Percentiles rank a stretch among this genome's conserved stretches.
phyloP scores from a whole-genome alignment of 1,140 invertebrate species.

The Drosophila kurseongensis region DNA sequence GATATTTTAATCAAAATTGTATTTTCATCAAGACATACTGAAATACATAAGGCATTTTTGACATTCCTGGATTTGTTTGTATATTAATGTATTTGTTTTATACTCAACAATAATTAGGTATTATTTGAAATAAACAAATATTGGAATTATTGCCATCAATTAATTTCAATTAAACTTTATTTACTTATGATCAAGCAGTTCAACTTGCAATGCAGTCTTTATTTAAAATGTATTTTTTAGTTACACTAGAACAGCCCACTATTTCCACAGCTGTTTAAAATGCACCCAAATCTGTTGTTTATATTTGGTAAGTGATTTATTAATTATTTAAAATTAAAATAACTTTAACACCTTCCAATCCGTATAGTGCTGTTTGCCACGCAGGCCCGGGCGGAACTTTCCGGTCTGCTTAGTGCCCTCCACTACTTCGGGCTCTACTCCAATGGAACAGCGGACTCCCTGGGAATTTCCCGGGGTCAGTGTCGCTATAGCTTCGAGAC shows the following conservation, averaged over 20 bases:
- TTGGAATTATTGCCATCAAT: too few species aligned
- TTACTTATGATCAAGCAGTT: slow-evolving; percentile 2
- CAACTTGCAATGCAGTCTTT: background rate
- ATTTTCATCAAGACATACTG: too few species aligned
- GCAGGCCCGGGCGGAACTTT: slow-evolving; percentile 39
- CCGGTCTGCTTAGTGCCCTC: slow-evolving; percentile 45
- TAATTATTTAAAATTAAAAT: too few species aligned
- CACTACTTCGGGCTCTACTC: slow-evolving; percentile 56
- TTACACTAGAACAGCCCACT: background rate
- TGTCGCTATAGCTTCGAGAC: slow-evolving; percentile 59
- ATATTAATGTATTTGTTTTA: too few species aligned
- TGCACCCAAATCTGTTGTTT: slow-evolving; percentile 37
- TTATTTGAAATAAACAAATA: too few species aligned
- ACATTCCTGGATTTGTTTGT: too few species aligned
- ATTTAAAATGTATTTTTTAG: background rate
- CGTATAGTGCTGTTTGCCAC: slow-evolving; percentile 13
- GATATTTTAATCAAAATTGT: too few species aligned
- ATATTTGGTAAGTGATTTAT: slow-evolving; percentile 19
- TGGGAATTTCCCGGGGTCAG: slow-evolving; percentile 57
- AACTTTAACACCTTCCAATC: background rate
- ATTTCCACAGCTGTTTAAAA: slow-evolving; percentile 32
- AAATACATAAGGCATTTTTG: background rate
- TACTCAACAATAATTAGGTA: too few species aligned
- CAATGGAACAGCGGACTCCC: slow-evolving; percentile 22
- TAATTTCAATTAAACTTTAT: too few species aligned